Conservation (phyloP, 2,888 invertebrate genomes). For the Koerneria pararmatus region DNA sequence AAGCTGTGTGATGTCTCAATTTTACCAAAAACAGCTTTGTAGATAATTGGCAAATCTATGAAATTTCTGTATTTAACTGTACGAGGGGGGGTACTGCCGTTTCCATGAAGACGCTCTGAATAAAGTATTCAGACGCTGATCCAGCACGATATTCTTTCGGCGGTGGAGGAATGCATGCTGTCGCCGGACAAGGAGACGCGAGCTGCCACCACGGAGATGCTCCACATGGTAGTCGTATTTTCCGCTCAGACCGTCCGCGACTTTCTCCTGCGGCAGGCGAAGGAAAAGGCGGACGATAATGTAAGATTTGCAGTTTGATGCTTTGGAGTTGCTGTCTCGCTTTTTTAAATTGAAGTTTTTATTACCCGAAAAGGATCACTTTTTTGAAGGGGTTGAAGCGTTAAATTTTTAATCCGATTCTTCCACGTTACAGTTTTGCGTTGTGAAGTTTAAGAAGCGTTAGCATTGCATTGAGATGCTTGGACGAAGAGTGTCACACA, state of each 20-base stretch:
- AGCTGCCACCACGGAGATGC: conserved; percentile 83
- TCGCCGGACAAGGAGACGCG: conserved; percentile 84
- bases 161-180: conserved; percentile 53
- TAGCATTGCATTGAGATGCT: no score
- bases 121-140: conserved; percentile 50
- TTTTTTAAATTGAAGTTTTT: no score
- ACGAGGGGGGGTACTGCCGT: neutral
- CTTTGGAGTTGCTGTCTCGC: no score
- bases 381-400: no score
- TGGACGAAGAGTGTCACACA: no score
- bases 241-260: conserved; percentile 94
- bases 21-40: neutral
- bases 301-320: no score
- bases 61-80: no score
- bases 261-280: conserved; percentile 87
- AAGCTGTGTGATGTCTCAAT: no score
- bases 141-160: conserved; percentile 48
- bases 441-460: no score
- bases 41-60: conserved; percentile 1
- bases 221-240: conserved; percentile 72
- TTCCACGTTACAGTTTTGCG: no score
- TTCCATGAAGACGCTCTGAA: conserved; percentile 28
- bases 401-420: no score
- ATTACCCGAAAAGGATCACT: no score
- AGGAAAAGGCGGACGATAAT: conserved; percentile 61